Conservation (phyloP, 2,888 invertebrate genomes). For the Ectobius pallidus region DNA sequence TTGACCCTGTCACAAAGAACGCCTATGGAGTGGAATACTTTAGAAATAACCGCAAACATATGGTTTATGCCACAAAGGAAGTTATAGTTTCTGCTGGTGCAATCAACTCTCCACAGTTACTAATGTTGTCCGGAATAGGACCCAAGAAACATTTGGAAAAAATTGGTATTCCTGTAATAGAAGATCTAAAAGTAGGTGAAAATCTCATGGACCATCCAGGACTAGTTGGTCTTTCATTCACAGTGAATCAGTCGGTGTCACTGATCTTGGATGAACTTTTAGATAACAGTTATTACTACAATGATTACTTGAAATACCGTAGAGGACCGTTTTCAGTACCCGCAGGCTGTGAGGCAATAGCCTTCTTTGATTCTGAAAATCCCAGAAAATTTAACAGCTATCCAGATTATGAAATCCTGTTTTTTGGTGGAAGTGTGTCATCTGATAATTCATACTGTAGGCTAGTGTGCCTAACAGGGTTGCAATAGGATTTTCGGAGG, state of each 20-base stretch:
- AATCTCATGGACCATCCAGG: constrained; percentile 84
- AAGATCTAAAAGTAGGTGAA: constrained; percentile 76
- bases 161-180: constrained; percentile 65
- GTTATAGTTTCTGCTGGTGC: constrained; percentile 55
- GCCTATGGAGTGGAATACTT: constrained; percentile 40
- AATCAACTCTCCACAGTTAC: constrained; percentile 43
- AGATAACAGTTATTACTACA: constrained; percentile 38
- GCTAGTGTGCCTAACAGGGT: too few species aligned
- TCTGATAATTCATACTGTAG: too few species aligned
- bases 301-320: constrained; percentile 67
- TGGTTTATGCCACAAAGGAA: constrained; percentile 58
- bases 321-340: constrained; percentile 77
- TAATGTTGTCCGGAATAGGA: constrained; percentile 68
- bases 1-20: constrained; percentile 49
- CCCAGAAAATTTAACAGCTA: constrained; percentile 50
- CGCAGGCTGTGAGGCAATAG: constrained; percentile 78
- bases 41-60: constrained; percentile 57
- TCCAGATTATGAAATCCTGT: not conserved
- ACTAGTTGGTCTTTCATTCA: constrained; percentile 72
- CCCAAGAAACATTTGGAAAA: constrained; percentile 64
- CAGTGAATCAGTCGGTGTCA: constrained; percentile 67
- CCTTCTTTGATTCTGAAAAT: constrained; percentile 72
- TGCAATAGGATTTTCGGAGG: too few species aligned
- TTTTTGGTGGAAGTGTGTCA: too few species aligned
- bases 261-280: not conserved